A percentile compares a stretch with the other conserved stretches of the same genome.
These are phyloP conservation scores for Zaprionus ornatus DNA, from an alignment of 1,140 invertebrate species.

Conservation along the genomic window DNA sequence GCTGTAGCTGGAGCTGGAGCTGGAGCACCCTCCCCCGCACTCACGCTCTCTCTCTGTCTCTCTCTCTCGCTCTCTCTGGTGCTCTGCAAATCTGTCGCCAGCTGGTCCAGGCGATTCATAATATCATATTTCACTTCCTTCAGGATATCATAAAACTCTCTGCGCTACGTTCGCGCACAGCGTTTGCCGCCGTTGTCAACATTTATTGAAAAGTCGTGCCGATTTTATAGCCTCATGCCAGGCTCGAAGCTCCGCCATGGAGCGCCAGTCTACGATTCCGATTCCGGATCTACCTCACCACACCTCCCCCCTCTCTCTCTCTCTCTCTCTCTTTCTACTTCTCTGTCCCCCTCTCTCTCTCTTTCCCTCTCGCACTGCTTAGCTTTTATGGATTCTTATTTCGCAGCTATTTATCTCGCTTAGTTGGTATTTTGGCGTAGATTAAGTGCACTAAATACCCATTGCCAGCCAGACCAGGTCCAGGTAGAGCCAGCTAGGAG, in stretches of 20 bases:
- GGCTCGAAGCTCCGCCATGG: constrained; percentile 43
- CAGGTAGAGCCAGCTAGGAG: constrained; percentile 23
- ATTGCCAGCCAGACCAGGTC: constrained; percentile 37
- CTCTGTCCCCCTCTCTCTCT: not conserved
- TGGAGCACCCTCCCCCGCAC: too few species aligned
- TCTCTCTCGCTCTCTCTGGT: too few species aligned
- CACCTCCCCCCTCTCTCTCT: not conserved
- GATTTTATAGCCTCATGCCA: constrained; percentile 81
- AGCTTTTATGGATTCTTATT: constrained; percentile 76
- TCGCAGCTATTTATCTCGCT: constrained; percentile 83
- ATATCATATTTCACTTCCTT: constrained; percentile 84
- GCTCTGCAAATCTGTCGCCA: constrained; percentile 68
- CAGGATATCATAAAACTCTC: constrained; percentile 83
- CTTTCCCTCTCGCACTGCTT: constrained; percentile 25
- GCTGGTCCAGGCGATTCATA: constrained; percentile 79
- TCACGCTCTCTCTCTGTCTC: too few species aligned
- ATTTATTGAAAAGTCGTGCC: constrained; percentile 84
- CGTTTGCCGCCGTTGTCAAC: constrained; percentile 79
- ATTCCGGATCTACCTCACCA: constrained; percentile 4
- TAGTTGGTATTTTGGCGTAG: constrained; percentile 80
- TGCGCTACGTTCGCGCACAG: constrained; percentile 56
- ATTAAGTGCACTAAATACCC: constrained; percentile 82
- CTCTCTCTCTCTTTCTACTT: not conserved
- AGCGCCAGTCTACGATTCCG: constrained; percentile 49
- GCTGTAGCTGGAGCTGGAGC: too few species aligned